These are phyloP conservation scores for Lordiphosa collinella DNA, from an alignment of 1,140 invertebrate species.

Conservation along the genomic window DNA sequence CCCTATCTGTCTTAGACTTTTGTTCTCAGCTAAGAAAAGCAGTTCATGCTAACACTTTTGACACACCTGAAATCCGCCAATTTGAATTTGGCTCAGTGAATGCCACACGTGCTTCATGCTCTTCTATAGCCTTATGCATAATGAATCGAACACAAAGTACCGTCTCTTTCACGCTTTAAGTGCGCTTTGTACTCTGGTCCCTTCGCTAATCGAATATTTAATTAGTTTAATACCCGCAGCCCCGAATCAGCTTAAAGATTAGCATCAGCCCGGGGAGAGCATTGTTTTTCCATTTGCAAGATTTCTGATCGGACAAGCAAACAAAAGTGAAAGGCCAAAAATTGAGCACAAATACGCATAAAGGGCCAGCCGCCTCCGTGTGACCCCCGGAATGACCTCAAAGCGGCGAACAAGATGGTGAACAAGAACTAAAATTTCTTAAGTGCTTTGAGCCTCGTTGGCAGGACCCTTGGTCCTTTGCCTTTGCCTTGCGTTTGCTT, in stretches of 20 bases:
- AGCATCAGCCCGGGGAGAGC: constrained; percentile 12
- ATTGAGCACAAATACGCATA: no score
- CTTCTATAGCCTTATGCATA: no score
- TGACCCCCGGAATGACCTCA: constrained; percentile 44
- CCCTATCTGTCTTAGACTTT: no score
- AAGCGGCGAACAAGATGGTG: constrained; percentile 59
- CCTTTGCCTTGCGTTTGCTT: constrained; percentile 42
- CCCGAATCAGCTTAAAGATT: constrained; percentile 58
- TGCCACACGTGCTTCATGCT: no score
- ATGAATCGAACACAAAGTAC: no score
- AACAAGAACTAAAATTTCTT: constrained; percentile 72
- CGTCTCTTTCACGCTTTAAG: no score
- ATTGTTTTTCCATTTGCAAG: constrained; percentile 24
- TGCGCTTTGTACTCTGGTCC: constrained; percentile 5
- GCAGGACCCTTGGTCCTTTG: constrained; percentile 37
- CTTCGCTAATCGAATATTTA: constrained; percentile 67
- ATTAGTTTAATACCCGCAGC: constrained; percentile 58
- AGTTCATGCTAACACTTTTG: no score
- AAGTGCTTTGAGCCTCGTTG: constrained; percentile 43
- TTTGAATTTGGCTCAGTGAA: no score
- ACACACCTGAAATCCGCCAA: no score
- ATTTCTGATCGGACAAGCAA: constrained; percentile 46
- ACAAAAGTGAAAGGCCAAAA: constrained; percentile 21
- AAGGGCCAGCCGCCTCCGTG: not conserved
- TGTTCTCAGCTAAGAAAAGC: no score